These are phyloP conservation scores for Somateria mollissima DNA, from an alignment of 2,797 vertebrate species.

Conservation along the genomic window DNA sequence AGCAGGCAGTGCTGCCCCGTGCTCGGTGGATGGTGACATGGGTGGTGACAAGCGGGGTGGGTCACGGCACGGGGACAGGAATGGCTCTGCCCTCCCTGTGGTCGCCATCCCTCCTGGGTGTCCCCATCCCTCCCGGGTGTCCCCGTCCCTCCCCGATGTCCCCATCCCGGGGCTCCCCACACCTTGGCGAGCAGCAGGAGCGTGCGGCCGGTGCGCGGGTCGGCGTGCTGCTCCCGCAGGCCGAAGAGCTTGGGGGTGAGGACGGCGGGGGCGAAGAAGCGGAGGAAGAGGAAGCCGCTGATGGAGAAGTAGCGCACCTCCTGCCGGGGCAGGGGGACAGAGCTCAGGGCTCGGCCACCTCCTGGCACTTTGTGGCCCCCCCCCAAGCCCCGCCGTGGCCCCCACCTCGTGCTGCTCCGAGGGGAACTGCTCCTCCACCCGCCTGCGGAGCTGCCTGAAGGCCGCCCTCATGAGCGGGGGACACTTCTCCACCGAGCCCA, in stretches of 20 bases:
- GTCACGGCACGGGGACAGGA: background rate
- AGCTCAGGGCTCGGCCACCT: accelerated
- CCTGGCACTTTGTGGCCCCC: accelerated
- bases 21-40: background rate
- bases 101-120: too few relatives aligned
- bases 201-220: conserved; percentile 87
- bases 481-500: conserved; percentile 74
- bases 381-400: accelerated
- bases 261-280: conserved; percentile 89
- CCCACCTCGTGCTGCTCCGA: conserved; percentile 84
- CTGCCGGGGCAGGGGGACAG: conserved; percentile 62
- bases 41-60: accelerated
- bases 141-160: background rate
- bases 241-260: conserved; percentile 92
- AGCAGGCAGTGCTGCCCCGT: too few relatives aligned
- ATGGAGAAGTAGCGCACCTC: conserved; percentile 89
- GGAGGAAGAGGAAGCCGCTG: conserved; percentile 92
- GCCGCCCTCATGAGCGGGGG: conserved; percentile 84
- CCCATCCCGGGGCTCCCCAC: accelerated
- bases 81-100: background rate
- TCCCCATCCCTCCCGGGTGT: accelerated
- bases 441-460: conserved; percentile 88
- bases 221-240: conserved; percentile 88
- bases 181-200: conserved; percentile 93
- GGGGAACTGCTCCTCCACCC: conserved; percentile 86